A percentile compares a stretch with the other conserved stretches of the same genome.
Conservation (phyloP, 2,888 invertebrate species). For the Dynastes hyllus region DNA sequence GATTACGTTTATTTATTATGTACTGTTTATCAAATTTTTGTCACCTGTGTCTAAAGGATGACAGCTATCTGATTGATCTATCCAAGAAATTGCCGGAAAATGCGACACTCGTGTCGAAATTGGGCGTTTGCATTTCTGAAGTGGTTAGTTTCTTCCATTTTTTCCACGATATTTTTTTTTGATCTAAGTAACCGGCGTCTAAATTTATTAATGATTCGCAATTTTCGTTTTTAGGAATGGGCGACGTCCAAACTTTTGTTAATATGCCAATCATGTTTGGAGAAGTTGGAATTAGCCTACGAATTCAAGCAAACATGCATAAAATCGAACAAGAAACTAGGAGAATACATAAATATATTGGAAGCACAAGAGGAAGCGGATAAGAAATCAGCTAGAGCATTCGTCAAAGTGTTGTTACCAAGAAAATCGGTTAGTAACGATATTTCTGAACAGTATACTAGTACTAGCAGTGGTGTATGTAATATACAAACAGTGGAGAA, state of each 20-base stretch:
- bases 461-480: too few relatives aligned
- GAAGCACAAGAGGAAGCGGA: conserved; percentile 53
- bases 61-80: conserved; percentile 67
- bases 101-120: conserved; percentile 66
- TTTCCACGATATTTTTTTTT: too few relatives aligned
- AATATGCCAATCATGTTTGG: conserved; percentile 67
- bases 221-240: conserved; percentile 65
- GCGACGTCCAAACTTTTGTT: conserved; percentile 63
- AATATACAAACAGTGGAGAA: too few relatives aligned
- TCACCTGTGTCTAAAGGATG: conserved; percentile 68
- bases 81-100: conserved; percentile 67
- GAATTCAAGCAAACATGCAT: conserved; percentile 68
- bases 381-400: neutral
- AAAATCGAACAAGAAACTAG: conserved; percentile 64
- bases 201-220: neutral
- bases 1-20: conserved; percentile 57
- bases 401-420: neutral
- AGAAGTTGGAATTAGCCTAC: conserved; percentile 66
- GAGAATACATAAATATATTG: conserved; percentile 64
- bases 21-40: conserved; percentile 68
- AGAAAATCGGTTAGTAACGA: neutral
- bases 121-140: conserved; percentile 68
- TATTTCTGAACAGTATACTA: neutral
- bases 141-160: conserved; percentile 63
- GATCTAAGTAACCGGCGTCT: neutral